Evolutionary conservation across 53 echinoderm and acorn worm genomes (phyloP).

Genomic region (Astropecten irregularis): DNA sequence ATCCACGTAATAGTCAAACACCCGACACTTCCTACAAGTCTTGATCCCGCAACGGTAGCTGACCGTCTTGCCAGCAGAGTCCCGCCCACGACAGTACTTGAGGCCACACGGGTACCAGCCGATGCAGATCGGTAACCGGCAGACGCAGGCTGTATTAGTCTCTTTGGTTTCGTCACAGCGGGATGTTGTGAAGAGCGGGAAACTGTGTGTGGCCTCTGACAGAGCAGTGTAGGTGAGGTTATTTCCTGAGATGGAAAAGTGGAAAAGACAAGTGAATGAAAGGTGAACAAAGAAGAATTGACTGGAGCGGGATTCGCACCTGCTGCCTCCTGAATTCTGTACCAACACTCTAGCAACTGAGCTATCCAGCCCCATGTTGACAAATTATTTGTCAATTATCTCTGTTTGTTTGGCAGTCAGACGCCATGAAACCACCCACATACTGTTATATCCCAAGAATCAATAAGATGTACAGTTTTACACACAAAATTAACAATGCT

Average conservation of each 20-base stretch:
- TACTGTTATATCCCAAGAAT: no score
- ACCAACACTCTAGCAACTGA: no score
- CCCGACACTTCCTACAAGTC: slow-evolving; percentile 84
- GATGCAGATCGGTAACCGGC: slow-evolving; percentile 89
- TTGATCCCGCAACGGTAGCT: slow-evolving; percentile 96
- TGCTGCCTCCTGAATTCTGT: no score
- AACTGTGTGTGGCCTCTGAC: slow-evolving; percentile 63
- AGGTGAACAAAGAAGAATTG: no score
- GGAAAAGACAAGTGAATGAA: neutral
- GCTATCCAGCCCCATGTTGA: no score
- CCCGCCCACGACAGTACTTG: slow-evolving; percentile 95
- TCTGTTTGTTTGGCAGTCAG: no score
- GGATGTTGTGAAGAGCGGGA: slow-evolving; percentile 60
- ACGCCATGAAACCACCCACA: no score
- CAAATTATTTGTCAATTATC: no score
- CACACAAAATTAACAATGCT: no score
- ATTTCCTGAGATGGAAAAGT: slow-evolving; percentile 62
- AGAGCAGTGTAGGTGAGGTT: slow-evolving; percentile 85
- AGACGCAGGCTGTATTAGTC: slow-evolving; percentile 69
- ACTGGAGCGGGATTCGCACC: no score
- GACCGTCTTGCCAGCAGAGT: slow-evolving; percentile 90
- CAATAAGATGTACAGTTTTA: no score
- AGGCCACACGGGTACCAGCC: slow-evolving; percentile 99
- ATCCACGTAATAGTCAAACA: slow-evolving; percentile 77
- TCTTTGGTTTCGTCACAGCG: slow-evolving; percentile 70